Conservation (phyloP, 2,888 invertebrate species). For the Pyrochroa serraticornis region DNA sequence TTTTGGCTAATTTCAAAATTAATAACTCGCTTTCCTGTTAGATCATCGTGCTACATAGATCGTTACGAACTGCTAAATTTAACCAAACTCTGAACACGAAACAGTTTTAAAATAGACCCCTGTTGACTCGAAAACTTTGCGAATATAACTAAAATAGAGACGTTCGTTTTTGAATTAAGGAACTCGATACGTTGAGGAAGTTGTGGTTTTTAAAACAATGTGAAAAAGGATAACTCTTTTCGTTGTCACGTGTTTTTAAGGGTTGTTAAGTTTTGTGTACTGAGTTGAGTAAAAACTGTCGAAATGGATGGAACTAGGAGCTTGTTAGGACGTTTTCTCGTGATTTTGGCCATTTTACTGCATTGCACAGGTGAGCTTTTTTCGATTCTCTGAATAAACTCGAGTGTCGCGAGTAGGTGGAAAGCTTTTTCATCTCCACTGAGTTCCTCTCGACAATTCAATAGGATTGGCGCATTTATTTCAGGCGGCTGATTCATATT, state of each 20-base stretch:
- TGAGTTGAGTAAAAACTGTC: slow-evolving; percentile 14
- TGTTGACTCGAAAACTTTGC: slow-evolving; percentile 33
- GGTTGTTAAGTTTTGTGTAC: slow-evolving; percentile 15
- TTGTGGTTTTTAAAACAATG: slow-evolving; percentile 21
- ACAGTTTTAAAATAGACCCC: slow-evolving; percentile 38
- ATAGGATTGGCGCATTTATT: slow-evolving; percentile 12
- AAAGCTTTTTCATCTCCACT: slow-evolving; percentile 1
- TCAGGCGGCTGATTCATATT: slow-evolving; percentile 15
- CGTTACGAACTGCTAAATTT: slow-evolving; percentile 32
- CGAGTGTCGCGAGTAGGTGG: slow-evolving; percentile 1
- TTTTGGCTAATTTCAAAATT: not conserved
- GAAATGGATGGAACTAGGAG: slow-evolving; percentile 20
- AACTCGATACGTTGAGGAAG: slow-evolving; percentile 20
- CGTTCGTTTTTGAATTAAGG: slow-evolving; percentile 24
- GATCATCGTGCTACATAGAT: slow-evolving; percentile 22
- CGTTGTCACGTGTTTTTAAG: slow-evolving; percentile 28
- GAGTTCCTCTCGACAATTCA: slow-evolving; percentile 7
- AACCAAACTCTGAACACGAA: slow-evolving; percentile 32
- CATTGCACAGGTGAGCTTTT: slow-evolving; percentile 21
- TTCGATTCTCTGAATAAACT: not conserved
- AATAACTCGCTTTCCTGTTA: slow-evolving; percentile 24
- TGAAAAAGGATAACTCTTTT: slow-evolving; percentile 12
- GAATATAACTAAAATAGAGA: slow-evolving; percentile 33
- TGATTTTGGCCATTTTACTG: slow-evolving; percentile 25
- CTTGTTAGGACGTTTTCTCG: slow-evolving; percentile 19